These are phyloP conservation scores for Pristionchus arcanus DNA, from an alignment of 2,888 invertebrate species.

Conservation along the genomic window DNA sequence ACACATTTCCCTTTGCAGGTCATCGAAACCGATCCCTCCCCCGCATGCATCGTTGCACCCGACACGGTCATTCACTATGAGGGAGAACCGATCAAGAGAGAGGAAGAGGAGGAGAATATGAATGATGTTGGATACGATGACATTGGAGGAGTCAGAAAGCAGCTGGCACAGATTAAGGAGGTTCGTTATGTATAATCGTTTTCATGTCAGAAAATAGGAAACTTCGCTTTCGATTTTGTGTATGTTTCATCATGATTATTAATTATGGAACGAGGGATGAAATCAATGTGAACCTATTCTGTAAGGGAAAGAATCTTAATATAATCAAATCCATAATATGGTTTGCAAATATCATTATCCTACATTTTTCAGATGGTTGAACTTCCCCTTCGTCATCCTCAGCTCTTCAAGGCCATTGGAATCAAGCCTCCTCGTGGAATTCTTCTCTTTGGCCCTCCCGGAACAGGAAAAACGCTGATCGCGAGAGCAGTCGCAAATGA, in stretches of 20 bases:
- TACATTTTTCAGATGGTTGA: constrained; percentile 89
- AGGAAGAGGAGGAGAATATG: constrained; percentile 97
- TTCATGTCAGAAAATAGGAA: too few relatives aligned
- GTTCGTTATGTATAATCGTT: neutral
- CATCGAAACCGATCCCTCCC: constrained; percentile 97
- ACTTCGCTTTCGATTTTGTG: too few relatives aligned
- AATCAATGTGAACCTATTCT: too few relatives aligned
- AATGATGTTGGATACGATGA: constrained; percentile 99
- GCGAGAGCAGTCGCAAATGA: constrained; percentile 99
- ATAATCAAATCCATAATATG: neutral
- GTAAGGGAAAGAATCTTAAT: too few relatives aligned
- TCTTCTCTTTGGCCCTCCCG: constrained; percentile 92
- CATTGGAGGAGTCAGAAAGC: constrained; percentile 98
- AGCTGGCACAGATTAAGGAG: constrained; percentile 98
- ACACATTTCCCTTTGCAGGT: constrained; percentile 79
- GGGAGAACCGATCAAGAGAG: constrained; percentile 98
- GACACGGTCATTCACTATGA: constrained; percentile 99
- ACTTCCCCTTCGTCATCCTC: constrained; percentile 96
- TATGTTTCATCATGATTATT: too few relatives aligned
- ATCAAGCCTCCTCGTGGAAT: constrained; percentile 95
- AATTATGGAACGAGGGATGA: neutral
- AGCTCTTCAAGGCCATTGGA: constrained; percentile 88
- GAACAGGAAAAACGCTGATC: constrained; percentile 96
- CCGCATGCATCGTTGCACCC: constrained; percentile 98
- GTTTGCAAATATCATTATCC: neutral